Conservation (phyloP, 2,888 invertebrate species). For the Venusia cambrica region DNA sequence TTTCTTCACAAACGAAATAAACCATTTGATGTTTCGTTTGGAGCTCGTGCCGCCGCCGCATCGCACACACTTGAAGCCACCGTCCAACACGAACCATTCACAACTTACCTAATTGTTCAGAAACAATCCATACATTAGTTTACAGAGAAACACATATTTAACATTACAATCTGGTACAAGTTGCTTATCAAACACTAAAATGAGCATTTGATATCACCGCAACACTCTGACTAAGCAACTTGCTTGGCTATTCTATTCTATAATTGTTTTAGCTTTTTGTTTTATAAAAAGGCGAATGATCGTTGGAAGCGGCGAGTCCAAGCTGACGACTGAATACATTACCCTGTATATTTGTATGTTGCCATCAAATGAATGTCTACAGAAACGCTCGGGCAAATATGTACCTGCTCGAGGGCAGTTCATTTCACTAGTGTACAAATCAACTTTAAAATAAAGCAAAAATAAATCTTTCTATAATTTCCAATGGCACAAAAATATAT, state of each 20-base stretch:
- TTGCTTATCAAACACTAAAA: slow-evolving; percentile 3
- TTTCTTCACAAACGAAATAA: too few species aligned
- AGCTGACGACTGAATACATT: slow-evolving; percentile 35
- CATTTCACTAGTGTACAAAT: slow-evolving; percentile 1
- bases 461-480: slow-evolving; percentile 2
- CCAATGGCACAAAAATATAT: slow-evolving; percentile 41
- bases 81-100: slow-evolving; percentile 32
- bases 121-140: slow-evolving; percentile 6
- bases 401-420: too few species aligned
- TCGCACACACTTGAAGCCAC: slow-evolving; percentile 37
- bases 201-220: too few species aligned
- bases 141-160: too few species aligned
- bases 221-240: too few species aligned
- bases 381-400: too few species aligned
- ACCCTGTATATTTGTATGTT: slow-evolving; percentile 65
- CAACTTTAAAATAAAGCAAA: slow-evolving; percentile 1
- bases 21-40: too few species aligned
- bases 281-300: slow-evolving; percentile 8
- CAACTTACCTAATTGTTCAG: slow-evolving; percentile 11
- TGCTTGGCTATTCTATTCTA: too few species aligned
- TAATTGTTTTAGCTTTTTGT: too few species aligned
- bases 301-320: slow-evolving; percentile 17
- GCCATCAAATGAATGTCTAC: slow-evolving; percentile 13
- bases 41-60: slow-evolving; percentile 34
- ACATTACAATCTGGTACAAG: too few species aligned